Evolutionary conservation across 2,113 vertebrate species (phyloP), one percentile per base, ranked within the genome.

Genomic region (Gracilinanus agilis): DNA sequence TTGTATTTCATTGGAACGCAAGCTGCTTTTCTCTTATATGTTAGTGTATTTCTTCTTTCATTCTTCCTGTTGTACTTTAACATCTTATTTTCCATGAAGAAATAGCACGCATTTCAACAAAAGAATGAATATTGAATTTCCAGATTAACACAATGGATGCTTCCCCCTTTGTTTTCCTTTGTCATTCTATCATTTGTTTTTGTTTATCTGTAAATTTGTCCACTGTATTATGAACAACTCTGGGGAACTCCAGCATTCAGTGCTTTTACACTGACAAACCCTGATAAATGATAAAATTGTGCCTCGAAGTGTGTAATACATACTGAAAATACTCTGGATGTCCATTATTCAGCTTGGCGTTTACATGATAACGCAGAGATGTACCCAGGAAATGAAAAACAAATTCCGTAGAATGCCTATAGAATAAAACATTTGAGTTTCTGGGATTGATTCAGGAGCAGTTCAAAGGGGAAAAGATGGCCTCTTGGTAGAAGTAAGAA

Each of bases 341-440:
- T 97, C 93, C 94, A 95, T 97, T 98, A 96, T 92, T 61, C 89
- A 97, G 75, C 96, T 97, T 97, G 96, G 97, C 95, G 96, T 98
- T 98, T 98, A 96, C 98, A 97, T 98, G 97, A 97, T 98, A 97
- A 96, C 96, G 97, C 96, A 98, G 96, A 97, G 97, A 96, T 93
- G 90, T 25, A 90, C 90, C 40, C 61, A 91, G 58, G 97, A 97
- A 97, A 97, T 96, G 95, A 97, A 97, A 98, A 97, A 92, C 93
- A 96, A 97, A 96, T 95, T 97, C 12, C 10, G 40, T 94, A 34
- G 97, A 67, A 94, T 95, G 95, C 96, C 96, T 83, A 8, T 90
- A 53, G 96, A 96, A 92, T 97, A 95, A 96, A 94, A 95, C 24
- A 56, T 92, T 93, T 93, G 95, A 96, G 95, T 94, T 92, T 90